These are phyloP conservation scores for Drosophila micromelanica DNA, from an alignment of 1,140 invertebrate species.

Conservation along the genomic window DNA sequence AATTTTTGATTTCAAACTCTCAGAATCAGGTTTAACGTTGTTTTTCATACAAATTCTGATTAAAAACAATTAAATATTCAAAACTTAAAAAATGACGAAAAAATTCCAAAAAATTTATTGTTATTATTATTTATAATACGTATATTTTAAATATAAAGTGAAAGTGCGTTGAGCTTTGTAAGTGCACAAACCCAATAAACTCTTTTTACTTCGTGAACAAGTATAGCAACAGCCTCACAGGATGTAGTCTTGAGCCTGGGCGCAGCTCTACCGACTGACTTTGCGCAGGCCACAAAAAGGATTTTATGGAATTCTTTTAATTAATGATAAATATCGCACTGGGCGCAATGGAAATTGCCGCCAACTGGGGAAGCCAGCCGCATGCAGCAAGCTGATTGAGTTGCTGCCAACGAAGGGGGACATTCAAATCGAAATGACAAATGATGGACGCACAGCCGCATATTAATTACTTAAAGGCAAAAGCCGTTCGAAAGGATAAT, in stretches of 20 bases:
- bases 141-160: too few relatives aligned
- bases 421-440: slow-evolving; percentile 11
- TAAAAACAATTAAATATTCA: too few relatives aligned
- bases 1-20: too few relatives aligned
- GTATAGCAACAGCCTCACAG: slow-evolving; percentile 33
- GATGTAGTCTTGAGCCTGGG: slow-evolving; percentile 33
- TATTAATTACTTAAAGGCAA: slow-evolving; percentile 3
- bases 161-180: too few relatives aligned
- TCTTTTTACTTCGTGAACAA: too few relatives aligned
- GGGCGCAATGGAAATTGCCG: slow-evolving; percentile 15
- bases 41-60: too few relatives aligned
- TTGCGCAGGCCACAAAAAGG: slow-evolving; percentile 22
- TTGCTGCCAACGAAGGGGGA: slow-evolving; percentile 9
- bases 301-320: slow-evolving; percentile 61
- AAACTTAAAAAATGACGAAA: too few relatives aligned
- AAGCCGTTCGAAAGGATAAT: slow-evolving; percentile 23
- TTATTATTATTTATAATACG: too few relatives aligned
- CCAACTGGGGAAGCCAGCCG: slow-evolving; percentile 19
- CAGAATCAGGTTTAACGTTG: too few relatives aligned
- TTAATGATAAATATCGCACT: slow-evolving; percentile 74
- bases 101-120: too few relatives aligned
- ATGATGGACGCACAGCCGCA: background rate
- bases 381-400: slow-evolving; percentile 36
- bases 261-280: slow-evolving; percentile 31
- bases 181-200: too few relatives aligned